Percentiles rank a stretch among this genome's conserved stretches.
phyloP scores from a whole-genome alignment of 2,888 invertebrate genomes.

The Trissonchulus sp. region DNA sequence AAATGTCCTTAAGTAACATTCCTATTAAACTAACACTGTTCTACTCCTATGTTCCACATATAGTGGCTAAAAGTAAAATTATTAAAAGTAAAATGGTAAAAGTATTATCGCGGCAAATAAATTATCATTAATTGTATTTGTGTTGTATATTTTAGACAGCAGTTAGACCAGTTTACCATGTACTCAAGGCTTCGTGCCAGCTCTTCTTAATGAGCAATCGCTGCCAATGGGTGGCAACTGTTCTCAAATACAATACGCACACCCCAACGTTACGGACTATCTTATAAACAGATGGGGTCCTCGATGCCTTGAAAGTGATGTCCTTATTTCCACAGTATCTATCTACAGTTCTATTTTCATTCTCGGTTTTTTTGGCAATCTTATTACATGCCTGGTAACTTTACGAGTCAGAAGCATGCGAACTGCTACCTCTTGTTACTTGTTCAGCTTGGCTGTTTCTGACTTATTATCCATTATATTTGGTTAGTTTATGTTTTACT shows the following conservation, averaged over 20 bases:
- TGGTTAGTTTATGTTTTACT: background rate
- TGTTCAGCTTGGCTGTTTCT: slow-evolving; percentile 21
- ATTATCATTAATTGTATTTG: too few relatives aligned
- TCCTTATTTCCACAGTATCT: slow-evolving; percentile 35
- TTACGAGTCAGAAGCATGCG: slow-evolving; percentile 37
- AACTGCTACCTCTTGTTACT: slow-evolving; percentile 13
- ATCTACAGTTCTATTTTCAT: slow-evolving; percentile 44
- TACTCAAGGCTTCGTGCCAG: too few relatives aligned
- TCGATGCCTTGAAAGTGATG: background rate
- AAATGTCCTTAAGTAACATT: too few relatives aligned
- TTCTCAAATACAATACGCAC: background rate
- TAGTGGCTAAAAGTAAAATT: too few relatives aligned
- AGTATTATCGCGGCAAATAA: too few relatives aligned
- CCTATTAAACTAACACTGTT: too few relatives aligned
- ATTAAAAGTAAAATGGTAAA: too few relatives aligned
- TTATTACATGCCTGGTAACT: slow-evolving; percentile 47
- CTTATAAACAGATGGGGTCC: slow-evolving; percentile 8
- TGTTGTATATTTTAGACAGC: too few relatives aligned
- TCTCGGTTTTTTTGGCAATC: slow-evolving; percentile 45
- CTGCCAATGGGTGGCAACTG: slow-evolving; percentile 26
- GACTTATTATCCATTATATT: slow-evolving; percentile 10
- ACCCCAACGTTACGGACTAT: background rate
- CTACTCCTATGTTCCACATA: too few relatives aligned
- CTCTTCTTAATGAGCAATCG: too few relatives aligned
- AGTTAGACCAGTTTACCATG: too few relatives aligned